phyloP scores from a whole-genome alignment of 2,113 vertebrate genomes.

The Porphyrio hochstetteri region DNA sequence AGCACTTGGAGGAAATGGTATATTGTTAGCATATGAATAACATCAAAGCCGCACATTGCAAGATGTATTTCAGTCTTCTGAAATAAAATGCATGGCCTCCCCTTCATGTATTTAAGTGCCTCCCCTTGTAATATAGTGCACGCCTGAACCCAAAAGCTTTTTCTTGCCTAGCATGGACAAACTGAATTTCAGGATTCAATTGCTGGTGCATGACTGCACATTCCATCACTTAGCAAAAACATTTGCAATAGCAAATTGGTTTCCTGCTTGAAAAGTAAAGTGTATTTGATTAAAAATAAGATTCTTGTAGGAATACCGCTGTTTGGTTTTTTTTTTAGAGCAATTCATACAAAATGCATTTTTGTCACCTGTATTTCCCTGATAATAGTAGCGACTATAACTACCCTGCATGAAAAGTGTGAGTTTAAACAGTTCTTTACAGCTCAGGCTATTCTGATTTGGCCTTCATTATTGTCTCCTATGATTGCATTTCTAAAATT shows the following conservation, averaged over 20 bases:
- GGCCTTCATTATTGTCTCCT: not conserved
- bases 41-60: conserved; percentile 68
- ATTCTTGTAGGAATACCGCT: not conserved
- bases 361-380: conserved; percentile 10
- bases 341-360: not conserved
- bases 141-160: conserved; percentile 17
- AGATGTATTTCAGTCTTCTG: conserved; percentile 70
- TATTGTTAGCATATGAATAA: conserved; percentile 79
- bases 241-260: conserved; percentile 46
- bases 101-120: conserved; percentile 5
- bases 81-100: conserved; percentile 51
- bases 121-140: conserved; percentile 6
- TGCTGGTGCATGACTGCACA: conserved; percentile 22
- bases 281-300: conserved; percentile 28
- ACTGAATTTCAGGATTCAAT: conserved; percentile 24
- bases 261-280: conserved; percentile 32
- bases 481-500: not conserved
- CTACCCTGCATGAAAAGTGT: not conserved
- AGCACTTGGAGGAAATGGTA: conserved; percentile 67
- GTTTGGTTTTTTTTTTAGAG: not conserved
- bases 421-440: not conserved
- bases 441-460: conserved; percentile 1
- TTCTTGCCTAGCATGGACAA: conserved; percentile 2
- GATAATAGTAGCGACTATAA: not conserved
- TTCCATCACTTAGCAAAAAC: conserved; percentile 57